Evolutionary conservation across 2,888 invertebrate genomes (phyloP), one percentile per base, ranked within the genome.

Genomic region (Axea sp.): DNA sequence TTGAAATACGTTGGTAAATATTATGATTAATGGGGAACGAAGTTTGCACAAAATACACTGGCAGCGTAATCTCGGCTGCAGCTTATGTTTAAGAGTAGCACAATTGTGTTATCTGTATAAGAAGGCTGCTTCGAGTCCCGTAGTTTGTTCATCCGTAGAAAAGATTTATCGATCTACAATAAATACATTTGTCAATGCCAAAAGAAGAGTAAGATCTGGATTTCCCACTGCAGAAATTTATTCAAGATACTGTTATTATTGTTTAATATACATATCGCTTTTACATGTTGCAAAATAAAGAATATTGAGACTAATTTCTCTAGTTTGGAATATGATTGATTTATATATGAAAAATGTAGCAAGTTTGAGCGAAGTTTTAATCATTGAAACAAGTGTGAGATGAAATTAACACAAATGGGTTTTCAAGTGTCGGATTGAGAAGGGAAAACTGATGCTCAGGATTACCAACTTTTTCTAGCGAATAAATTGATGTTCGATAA

Each of bases 1-100:
- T 64, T 53, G 45, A 51, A 65, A 59, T 59, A 37, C 26, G 59
- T 59, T 51, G 37, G 72, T 43, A 65, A 72, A 65, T 72, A 72
- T 72, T 72, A 59, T 72, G 65, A 72, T 65, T 64, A 59, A 72
- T 65, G 65, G 53, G 22, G 35, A 15, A 51, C 59, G 12, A 19
- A 22, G 47, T 57, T 65, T 62, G 39, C 65, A 24, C 17, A 45
- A 35, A 60, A 51, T 65, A 43, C 28, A 45, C 39, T 51, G 12
- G 35, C 26, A 22, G 30, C 15, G 17, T 37, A 65, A 73, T 60
- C 37, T 53, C 19, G 51, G 39, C 17, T 9, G n/a, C n/a, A n/a
- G 26, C 73, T 59, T 60, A 49, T 51, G 41, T 64, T 37, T 72
- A 57, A 47, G 30, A 45, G 33, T 26, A 22, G 35, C 43, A 14